A percentile compares a stretch with the other conserved stretches of the same genome.
Conservation (phyloP, 2,888 invertebrate species). For the Charanyca ferruginea region DNA sequence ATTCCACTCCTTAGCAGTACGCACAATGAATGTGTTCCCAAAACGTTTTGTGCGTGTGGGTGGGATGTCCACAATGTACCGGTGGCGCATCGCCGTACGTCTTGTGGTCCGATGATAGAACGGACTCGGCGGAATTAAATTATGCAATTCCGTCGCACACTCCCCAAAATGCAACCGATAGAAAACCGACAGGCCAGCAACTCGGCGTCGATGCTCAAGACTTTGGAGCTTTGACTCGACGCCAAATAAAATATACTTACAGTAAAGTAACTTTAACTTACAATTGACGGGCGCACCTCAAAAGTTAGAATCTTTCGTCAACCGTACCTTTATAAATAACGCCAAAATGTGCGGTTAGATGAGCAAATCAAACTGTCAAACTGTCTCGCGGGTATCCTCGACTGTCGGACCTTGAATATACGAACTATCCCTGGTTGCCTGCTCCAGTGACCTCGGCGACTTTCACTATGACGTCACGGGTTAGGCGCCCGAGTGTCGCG, state of each 20-base stretch:
- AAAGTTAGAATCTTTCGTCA: slow-evolving; percentile 35
- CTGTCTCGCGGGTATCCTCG: slow-evolving; percentile 36
- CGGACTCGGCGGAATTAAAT: no score
- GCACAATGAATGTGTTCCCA: no score
- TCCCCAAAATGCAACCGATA: no score
- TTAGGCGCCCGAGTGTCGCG: slow-evolving; percentile 75
- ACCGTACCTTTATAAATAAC: slow-evolving; percentile 53
- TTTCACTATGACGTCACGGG: slow-evolving; percentile 79
- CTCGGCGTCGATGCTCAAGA: no score
- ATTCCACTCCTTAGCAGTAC: no score
- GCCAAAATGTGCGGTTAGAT: slow-evolving; percentile 40
- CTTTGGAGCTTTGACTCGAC: no score
- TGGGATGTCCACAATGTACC: no score
- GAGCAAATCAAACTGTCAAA: slow-evolving; percentile 62
- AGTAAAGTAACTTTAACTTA: slow-evolving; percentile 17
- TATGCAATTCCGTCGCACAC: no score
- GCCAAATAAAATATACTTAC: slow-evolving; percentile 29
- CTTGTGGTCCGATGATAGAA: no score
- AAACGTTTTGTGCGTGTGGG: no score
- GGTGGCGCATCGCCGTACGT: no score
- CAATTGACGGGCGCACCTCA: slow-evolving; percentile 32
- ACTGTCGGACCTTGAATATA: slow-evolving; percentile 76
- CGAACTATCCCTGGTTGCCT: slow-evolving; percentile 66
- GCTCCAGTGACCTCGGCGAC: slow-evolving; percentile 77
- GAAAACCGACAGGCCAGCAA: no score